Evolutionary conservation across 2,888 invertebrate genomes (phyloP).

Genomic region (Willowsia nigromaculata): DNA sequence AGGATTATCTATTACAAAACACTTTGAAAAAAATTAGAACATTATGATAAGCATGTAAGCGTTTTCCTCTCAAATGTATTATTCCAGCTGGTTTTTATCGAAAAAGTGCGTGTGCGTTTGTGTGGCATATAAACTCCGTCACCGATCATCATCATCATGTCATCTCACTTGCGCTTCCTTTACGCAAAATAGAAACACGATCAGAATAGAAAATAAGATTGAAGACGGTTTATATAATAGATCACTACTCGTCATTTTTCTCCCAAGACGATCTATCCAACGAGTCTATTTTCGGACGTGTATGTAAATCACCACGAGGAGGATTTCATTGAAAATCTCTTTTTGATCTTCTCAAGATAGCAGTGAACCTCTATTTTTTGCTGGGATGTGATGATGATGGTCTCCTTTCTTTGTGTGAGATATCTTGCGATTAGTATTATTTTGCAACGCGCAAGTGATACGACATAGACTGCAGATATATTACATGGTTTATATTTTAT

Average conservation of each 20-base stretch:
- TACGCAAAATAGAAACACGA: neutral
- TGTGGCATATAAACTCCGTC: conserved; percentile 21
- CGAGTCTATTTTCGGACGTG: conserved; percentile 69
- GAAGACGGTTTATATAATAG: neutral
- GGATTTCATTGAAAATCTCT: conserved; percentile 65
- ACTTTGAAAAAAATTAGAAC: conserved; percentile 13
- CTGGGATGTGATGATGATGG: neutral
- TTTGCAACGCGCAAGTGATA: neutral
- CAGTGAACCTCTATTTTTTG: neutral
- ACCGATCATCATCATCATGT: neutral
- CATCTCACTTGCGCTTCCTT: neutral
- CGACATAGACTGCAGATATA: neutral
- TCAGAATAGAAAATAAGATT: conserved; percentile 35
- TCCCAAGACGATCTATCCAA: conserved; percentile 4
- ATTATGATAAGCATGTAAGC: conserved; percentile 4
- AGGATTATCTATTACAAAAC: conserved; percentile 5
- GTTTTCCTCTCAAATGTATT: conserved; percentile 3
- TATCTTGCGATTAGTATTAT: conserved; percentile 2
- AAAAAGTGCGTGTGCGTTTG: conserved; percentile 28
- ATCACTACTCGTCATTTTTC: conserved; percentile 42
- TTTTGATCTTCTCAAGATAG: conserved; percentile 36
- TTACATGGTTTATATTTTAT: neutral
- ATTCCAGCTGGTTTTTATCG: conserved; percentile 67
- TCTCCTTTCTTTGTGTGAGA: neutral
- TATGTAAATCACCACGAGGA: conserved; percentile 62